Evolutionary conservation across 1,140 invertebrate genomes (phyloP).

Genomic region (Drosophila kurseongensis): DNA sequence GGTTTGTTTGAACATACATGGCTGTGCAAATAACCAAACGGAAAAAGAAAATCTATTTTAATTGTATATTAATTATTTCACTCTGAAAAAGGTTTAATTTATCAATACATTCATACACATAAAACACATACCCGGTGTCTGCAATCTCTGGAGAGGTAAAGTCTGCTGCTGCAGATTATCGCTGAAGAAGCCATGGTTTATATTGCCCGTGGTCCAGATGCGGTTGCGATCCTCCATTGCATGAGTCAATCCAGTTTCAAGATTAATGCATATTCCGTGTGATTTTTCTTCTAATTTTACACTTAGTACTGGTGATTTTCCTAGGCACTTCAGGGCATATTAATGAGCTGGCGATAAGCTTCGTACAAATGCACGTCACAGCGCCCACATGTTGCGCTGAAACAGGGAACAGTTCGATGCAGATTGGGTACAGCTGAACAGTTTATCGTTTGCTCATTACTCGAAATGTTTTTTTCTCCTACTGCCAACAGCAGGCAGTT

Average conservation of each 20-base stretch:
- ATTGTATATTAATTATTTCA: too few relatives aligned
- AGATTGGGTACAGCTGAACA: not conserved
- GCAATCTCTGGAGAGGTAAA: slow-evolving; percentile 59
- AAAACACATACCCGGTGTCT: slow-evolving; percentile 60
- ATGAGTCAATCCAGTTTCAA: slow-evolving; percentile 1
- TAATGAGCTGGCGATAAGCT: slow-evolving; percentile 26
- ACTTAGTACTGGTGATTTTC: slow-evolving; percentile 44
- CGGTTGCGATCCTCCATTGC: slow-evolving; percentile 55
- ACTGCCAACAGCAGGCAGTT: slow-evolving; percentile 25
- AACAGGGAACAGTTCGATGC: not conserved
- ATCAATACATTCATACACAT: too few relatives aligned
- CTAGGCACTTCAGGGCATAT: slow-evolving; percentile 36
- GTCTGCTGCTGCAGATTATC: slow-evolving; percentile 69
- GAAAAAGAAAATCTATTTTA: too few relatives aligned
- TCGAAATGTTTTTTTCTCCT: slow-evolving; percentile 13
- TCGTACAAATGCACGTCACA: slow-evolving; percentile 58
- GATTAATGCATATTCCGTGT: slow-evolving; percentile 48
- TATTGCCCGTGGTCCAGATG: slow-evolving; percentile 65
- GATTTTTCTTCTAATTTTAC: slow-evolving; percentile 36
- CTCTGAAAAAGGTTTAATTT: too few relatives aligned
- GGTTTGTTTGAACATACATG: too few relatives aligned
- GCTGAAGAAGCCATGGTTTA: slow-evolving; percentile 61
- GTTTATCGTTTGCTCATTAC: slow-evolving; percentile 5
- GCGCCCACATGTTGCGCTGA: slow-evolving; percentile 63
- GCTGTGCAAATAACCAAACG: too few relatives aligned